Percentiles rank a stretch among this genome's conserved stretches.
phyloP scores from a whole-genome alignment of 2,113 vertebrate genomes.

The Peromyscus californicus region DNA sequence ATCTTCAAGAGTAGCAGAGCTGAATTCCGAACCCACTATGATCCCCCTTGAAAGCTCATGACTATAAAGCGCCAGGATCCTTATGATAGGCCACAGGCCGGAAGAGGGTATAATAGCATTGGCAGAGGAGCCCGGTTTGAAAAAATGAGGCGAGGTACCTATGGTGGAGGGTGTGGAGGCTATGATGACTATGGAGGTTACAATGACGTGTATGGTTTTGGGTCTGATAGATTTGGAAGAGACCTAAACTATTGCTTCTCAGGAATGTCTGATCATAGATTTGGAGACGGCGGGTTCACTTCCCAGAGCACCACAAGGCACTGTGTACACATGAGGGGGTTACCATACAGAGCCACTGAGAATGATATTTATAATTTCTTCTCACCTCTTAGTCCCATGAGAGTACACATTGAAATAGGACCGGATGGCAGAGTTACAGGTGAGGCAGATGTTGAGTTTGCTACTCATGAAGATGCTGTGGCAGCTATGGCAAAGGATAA shows the following conservation, averaged over 20 bases:
- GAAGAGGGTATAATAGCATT: conserved; percentile 95
- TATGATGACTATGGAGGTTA: conserved; percentile 93
- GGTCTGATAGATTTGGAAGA: conserved; percentile 92
- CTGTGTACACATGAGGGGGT: conserved; percentile 99
- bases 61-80: conserved; percentile 97
- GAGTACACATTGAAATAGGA: conserved; percentile 97
- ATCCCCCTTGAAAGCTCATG: conserved; percentile 96
- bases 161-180: conserved; percentile 93
- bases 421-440: conserved; percentile 97
- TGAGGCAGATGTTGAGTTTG: conserved; percentile 98
- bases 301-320: conserved; percentile 99
- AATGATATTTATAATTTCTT: conserved; percentile 99
- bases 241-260: conserved; percentile 84
- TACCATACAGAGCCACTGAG: conserved; percentile 97
- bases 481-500: conserved; percentile 99
- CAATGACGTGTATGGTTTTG: conserved; percentile 92
- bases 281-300: conserved; percentile 93
- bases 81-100: conserved; percentile 96
- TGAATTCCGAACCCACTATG: conserved; percentile 98
- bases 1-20: conserved; percentile 99
- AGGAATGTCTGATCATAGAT: conserved; percentile 95
- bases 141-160: conserved; percentile 95
- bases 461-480: conserved; percentile 98
- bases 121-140: conserved; percentile 95
- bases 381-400: conserved; percentile 97